These are phyloP conservation scores for Athalia cordata DNA, from an alignment of 2,888 invertebrate genomes.

Conservation along the genomic window DNA sequence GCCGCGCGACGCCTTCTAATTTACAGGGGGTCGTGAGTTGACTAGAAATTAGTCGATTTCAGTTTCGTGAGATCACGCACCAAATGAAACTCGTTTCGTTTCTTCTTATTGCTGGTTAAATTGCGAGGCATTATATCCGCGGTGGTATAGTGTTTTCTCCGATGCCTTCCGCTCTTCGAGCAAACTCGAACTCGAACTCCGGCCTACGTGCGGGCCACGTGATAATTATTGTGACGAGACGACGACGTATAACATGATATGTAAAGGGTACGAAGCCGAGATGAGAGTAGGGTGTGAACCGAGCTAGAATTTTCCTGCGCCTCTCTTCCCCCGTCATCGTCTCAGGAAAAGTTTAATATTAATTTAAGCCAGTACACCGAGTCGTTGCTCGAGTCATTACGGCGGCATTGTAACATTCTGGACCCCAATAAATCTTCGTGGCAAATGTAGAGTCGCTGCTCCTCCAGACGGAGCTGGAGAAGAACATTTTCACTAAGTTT, in stretches of 20 bases:
- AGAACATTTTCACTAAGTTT: conserved; percentile 34
- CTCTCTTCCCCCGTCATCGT: background rate
- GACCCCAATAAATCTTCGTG: conserved; percentile 46
- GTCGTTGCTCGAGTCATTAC: conserved; percentile 49
- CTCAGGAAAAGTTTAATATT: conserved; percentile 44
- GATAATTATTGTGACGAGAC: conserved; percentile 17
- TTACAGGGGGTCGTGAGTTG: conserved; percentile 37
- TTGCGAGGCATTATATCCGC: conserved; percentile 6
- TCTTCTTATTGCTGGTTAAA: conserved; percentile 26
- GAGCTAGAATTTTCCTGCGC: conserved; percentile 12
- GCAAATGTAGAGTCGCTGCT: conserved; percentile 29
- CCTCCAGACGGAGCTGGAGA: no score
- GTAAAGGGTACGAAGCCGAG: background rate
- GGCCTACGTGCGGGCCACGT: no score
- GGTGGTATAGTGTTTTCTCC: background rate
- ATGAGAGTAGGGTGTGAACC: background rate
- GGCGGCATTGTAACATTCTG: conserved; percentile 48
- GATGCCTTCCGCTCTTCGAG: no score
- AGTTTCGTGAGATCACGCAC: conserved; percentile 18
- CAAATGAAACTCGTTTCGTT: conserved; percentile 31
- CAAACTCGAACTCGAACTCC: no score
- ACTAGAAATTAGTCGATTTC: conserved; percentile 38
- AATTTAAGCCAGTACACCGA: conserved; percentile 43
- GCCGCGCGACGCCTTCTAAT: conserved; percentile 34
- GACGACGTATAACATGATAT: background rate